Evolutionary conservation across 2,113 vertebrate species (phyloP).

Genomic region (Atrichornis clamosus): DNA sequence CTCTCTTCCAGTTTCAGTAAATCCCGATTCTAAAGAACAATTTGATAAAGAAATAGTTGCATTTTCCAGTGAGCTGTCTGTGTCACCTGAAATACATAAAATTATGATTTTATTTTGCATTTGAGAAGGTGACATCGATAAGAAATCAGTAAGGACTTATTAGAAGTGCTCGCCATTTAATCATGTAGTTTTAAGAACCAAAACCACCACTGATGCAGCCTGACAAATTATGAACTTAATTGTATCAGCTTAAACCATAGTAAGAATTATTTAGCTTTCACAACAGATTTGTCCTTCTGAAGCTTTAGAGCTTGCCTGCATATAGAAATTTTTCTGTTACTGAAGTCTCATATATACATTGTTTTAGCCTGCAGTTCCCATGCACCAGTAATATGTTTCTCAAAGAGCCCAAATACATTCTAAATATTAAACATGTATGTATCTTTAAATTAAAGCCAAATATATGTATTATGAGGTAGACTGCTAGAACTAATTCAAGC

Average conservation of each 20-base stretch:
- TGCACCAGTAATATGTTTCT: background rate
- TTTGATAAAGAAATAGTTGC: conserved; percentile 18
- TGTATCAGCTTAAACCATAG: background rate
- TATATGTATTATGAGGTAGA: background rate
- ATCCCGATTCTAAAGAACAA: conserved; percentile 21
- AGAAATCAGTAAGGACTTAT: background rate
- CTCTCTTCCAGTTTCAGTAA: conserved; percentile 12
- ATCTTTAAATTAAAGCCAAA: background rate
- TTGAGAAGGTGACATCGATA: background rate
- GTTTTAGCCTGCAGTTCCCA: background rate
- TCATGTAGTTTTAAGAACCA: background rate
- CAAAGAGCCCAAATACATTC: background rate
- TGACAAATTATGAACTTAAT: background rate
- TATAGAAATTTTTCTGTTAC: background rate
- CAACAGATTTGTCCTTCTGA: background rate
- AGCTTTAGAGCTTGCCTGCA: background rate
- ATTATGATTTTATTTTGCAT: background rate
- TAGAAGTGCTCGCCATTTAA: background rate
- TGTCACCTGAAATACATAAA: conserved; percentile 35
- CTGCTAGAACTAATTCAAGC: background rate
- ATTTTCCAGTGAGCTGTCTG: conserved; percentile 54
- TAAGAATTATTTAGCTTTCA: background rate
- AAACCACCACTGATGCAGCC: background rate
- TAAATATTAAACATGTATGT: background rate
- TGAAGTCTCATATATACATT: background rate